Conservation (phyloP, 2,888 invertebrate species). For the Papilio protenor region DNA sequence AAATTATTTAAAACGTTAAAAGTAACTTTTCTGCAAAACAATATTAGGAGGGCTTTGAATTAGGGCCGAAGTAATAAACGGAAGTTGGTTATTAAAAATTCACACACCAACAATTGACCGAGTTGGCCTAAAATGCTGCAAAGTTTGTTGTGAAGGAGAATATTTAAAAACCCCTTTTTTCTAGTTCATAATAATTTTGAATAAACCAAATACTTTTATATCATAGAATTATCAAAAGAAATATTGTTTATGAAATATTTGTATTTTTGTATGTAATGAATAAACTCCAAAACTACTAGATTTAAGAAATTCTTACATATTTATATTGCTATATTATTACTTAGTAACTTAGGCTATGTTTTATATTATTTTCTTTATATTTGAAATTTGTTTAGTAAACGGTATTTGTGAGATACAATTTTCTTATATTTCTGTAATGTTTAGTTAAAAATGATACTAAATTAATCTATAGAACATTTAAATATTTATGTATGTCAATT, state of each 20-base stretch:
- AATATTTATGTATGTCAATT: background rate
- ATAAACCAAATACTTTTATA: background rate
- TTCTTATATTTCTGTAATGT: no score
- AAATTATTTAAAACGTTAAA: background rate
- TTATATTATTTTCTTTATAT: background rate
- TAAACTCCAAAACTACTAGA: no score
- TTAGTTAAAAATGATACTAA: no score
- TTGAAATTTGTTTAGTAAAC: background rate
- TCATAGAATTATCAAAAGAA: no score
- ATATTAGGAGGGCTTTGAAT: constrained; percentile 23
- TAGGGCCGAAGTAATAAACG: background rate
- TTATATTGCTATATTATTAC: background rate
- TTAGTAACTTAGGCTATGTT: background rate
- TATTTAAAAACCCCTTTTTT: background rate
- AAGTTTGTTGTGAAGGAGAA: background rate
- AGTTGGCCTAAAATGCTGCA: constrained; percentile 15
- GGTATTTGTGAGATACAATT: background rate
- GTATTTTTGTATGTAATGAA: no score
- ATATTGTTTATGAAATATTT: no score
- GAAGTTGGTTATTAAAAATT: constrained; percentile 36
- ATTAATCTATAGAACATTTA: background rate
- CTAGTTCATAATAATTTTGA: background rate
- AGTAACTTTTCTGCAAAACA: constrained; percentile 15
- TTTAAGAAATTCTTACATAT: no score
- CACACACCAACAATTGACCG: constrained; percentile 24